phyloP scores from a whole-genome alignment of 2,888 invertebrate genomes.

The Lymantria dispar region DNA sequence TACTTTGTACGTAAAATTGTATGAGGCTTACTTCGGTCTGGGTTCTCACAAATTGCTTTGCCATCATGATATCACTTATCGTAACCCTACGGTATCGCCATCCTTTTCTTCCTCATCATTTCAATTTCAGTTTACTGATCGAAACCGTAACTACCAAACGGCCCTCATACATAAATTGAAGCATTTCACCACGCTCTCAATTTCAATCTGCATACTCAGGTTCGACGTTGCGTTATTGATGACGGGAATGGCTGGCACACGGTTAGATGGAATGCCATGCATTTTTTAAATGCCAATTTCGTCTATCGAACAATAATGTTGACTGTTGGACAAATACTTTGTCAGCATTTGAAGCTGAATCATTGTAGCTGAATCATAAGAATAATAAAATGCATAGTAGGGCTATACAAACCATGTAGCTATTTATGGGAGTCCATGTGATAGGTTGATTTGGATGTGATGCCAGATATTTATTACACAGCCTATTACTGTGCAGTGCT shows the following conservation, averaged over 20 bases:
- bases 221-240: constrained; percentile 27
- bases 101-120: constrained; percentile 21
- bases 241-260: constrained; percentile 3
- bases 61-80: constrained; percentile 23
- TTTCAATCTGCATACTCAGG: constrained; percentile 26
- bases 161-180: constrained; percentile 23
- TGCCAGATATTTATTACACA: too few species aligned
- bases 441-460: too few species aligned
- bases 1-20: too few species aligned
- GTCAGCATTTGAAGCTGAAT: too few species aligned
- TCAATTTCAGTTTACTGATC: constrained; percentile 14
- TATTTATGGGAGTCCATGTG: too few species aligned
- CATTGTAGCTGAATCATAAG: too few species aligned
- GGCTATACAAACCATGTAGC: too few species aligned
- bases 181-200: constrained; percentile 13
- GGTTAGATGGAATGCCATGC: constrained; percentile 10
- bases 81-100: constrained; percentile 10
- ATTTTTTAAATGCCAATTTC: constrained; percentile 29
- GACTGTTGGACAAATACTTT: too few species aligned
- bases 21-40: constrained; percentile 7
- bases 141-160: constrained; percentile 18
- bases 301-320: background rate
- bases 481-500: too few species aligned
- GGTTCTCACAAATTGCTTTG: constrained; percentile 16
- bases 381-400: too few species aligned